Percentiles rank a stretch among this genome's conserved stretches.
Evolutionary conservation across 30 jellyfish, hydroid and myxozoan species (phyloP).

Genomic region (Turritopsis dohrnii): DNA sequence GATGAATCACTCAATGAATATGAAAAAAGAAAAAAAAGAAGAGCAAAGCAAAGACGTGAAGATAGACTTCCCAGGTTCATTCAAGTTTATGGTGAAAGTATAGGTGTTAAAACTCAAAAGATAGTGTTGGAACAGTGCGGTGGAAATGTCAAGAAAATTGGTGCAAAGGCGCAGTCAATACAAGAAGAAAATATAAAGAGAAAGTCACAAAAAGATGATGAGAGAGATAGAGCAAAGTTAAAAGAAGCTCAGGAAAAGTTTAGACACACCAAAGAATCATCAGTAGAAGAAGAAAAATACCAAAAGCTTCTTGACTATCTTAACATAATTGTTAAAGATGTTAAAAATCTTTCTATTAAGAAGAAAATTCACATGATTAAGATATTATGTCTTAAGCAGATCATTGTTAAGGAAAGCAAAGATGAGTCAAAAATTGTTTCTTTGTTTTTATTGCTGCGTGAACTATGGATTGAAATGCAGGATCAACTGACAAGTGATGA

Average conservation of each 20-base stretch:
- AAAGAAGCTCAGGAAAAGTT: not conserved
- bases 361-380: not conserved
- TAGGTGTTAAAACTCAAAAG: not conserved
- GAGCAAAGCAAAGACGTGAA: not conserved
- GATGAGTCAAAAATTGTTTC: not conserved
- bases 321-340: not conserved
- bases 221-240: not conserved
- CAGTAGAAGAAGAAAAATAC: not conserved
- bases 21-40: not conserved
- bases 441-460: not conserved
- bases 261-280: not conserved
- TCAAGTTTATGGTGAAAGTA: slow-evolving; percentile 10
- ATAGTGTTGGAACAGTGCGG: not conserved
- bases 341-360: not conserved
- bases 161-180: slow-evolving; percentile 4
- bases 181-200: not conserved
- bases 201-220: not conserved
- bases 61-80: not conserved
- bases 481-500: not conserved
- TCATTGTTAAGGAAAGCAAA: not conserved
- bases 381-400: not conserved
- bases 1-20: not conserved
- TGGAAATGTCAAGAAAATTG: not conserved
- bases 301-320: not conserved
- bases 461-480: not conserved